Percentiles rank a stretch among this genome's conserved stretches.
Evolutionary conservation across 2,113 vertebrate genomes (phyloP).

Genomic region (Neogobius melanostomus): DNA sequence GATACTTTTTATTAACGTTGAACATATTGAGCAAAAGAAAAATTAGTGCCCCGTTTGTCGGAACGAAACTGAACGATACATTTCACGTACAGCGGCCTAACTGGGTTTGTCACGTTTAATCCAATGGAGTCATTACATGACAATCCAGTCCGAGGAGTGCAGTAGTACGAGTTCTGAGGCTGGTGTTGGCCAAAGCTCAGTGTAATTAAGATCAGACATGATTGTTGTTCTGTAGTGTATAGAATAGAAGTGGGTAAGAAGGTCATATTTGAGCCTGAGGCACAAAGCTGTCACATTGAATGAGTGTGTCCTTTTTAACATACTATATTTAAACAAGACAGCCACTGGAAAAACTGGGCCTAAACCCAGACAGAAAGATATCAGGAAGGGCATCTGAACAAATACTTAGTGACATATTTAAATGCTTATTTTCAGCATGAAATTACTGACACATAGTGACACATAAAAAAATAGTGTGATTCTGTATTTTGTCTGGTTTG

Average conservation of each 20-base stretch:
- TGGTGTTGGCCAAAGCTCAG: slow-evolving; percentile 64
- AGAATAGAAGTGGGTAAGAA: slow-evolving; percentile 57
- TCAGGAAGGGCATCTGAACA: too few species aligned
- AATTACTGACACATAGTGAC: too few species aligned
- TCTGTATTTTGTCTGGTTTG: too few species aligned
- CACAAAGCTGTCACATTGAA: slow-evolving; percentile 50
- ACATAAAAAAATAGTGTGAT: too few species aligned
- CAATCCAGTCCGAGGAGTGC: slow-evolving; percentile 52
- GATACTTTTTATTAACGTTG: too few species aligned
- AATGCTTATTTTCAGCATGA: too few species aligned
- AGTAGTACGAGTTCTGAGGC: slow-evolving; percentile 58
- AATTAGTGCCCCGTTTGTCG: too few species aligned
- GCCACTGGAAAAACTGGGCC: not conserved
- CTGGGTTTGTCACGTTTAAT: slow-evolving; percentile 59
- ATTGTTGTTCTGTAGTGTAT: slow-evolving; percentile 60
- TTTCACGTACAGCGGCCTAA: too few species aligned
- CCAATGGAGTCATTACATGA: slow-evolving; percentile 66
- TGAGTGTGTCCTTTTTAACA: slow-evolving; percentile 34
- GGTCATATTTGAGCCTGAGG: slow-evolving; percentile 60
- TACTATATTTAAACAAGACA: slow-evolving; percentile 15
- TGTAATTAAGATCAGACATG: slow-evolving; percentile 71
- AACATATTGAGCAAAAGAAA: too few species aligned
- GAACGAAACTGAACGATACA: too few species aligned
- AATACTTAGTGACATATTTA: too few species aligned
- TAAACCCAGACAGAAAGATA: not conserved